Base-by-base conservation (phyloP, 2,113 vertebrate species). In the Otolemur garnettii region DNA sequence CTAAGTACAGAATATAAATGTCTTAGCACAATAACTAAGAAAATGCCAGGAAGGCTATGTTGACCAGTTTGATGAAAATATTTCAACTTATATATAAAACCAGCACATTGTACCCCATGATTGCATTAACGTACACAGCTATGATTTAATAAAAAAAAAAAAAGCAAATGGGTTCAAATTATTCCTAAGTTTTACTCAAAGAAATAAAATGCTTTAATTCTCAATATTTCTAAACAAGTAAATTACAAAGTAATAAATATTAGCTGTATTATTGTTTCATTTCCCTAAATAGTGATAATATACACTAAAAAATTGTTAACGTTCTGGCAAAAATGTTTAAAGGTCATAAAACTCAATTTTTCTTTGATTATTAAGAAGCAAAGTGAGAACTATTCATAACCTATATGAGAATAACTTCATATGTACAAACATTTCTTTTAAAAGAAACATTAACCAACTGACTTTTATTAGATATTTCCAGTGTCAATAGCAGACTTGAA, bases 201-300 rank as follows among this genome's bases (percentile, higher is more conserved):
- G 68, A 91, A 94, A 69, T 42, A 78, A 91, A 94, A 82, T 42
- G 83, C 2, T 83, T 82, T 55, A 60, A 86, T 69, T 87, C 26
- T 92, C 57, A 60, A 33, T 71, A 28, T 85, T 91, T 88, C 57
- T 79, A 93, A 87, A 87, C n/a, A 75, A 35, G 93, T 88, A 69
- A 96, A 78, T 78, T 83, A 69, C 5, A 83, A 26, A 19, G 22
- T 21, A 74, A 53, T 55, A 83, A 94, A 85, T 18, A 60, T 5
- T 28, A 60, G 42, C 17, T 62, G 35, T 59, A 78, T 2, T 87
- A 30, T 78, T 84, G 69, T 62, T 33, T 3, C 5, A 57, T 87
- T 94, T 62, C 33, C 60, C 2, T 69, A 24, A 38, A 59, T 15
- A 87, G 60, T 77, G 55, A 96, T 45, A 75, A 45, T 28, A 35